Evolutionary conservation across 2,797 vertebrate genomes (phyloP), one percentile per base, ranked within the genome.

Genomic region (Rhinella marina): DNA sequence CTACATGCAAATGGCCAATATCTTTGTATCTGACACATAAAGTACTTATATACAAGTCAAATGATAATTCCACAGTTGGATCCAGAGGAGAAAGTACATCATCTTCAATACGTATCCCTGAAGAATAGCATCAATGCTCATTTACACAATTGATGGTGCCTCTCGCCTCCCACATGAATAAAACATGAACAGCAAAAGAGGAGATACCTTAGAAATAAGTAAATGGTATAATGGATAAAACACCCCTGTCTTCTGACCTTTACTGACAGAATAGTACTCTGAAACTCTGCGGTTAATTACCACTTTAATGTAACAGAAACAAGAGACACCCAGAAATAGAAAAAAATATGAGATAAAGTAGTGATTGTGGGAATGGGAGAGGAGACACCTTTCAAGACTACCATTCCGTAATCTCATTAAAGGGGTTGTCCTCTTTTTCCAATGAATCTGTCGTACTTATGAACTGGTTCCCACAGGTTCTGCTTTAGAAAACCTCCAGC

Each of bases 21-120:
- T 16, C 61, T 81, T 64, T 16, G 32, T 14, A 25, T 77, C 7
- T 25, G 13, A 54, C 21, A 25, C 7, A 32, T 19, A 13, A 61
- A 32, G 32, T 32, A 23, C 17, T 41, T 4, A 6, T 80, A 16
- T 64, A 50, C 25, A 66, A 64, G 50, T 77, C 64, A 91, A 91
- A 29, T 13, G 29, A 82, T 32, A 32, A 72, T 73, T 81, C 61
- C 19, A 61, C 50, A 50, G 90, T 88, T 77, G 25, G 27, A 77
- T 77, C 10, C 54, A 78, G 25, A n/a, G 59, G 50, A 78, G 32
- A 57, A 10, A 78, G 8, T 13, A 56, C 59, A 83, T 66, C 27
- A 57, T 61, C 25, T 76, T 32, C 25, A 62, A 48, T 25, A 68
- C 56, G 78, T 68, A 57, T 87, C 48, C 86, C 50, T 17, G 50